phyloP scores from a whole-genome alignment of 2,113 vertebrate genomes.

The Sylvilagus bachmani region DNA sequence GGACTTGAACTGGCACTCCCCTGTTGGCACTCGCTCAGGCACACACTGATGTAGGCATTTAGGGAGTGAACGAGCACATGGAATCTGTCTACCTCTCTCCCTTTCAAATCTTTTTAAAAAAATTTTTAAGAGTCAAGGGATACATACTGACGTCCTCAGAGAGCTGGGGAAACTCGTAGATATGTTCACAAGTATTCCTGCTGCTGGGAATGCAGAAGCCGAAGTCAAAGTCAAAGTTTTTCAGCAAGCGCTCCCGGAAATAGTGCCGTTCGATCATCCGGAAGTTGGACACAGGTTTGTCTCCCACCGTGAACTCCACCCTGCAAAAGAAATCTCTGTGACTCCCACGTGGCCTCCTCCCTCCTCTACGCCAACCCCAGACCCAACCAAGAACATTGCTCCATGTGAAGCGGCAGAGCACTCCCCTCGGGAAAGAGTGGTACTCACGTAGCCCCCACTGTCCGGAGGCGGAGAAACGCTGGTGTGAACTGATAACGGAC shows the following conservation, averaged over 20 bases:
- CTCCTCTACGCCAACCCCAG: neutral
- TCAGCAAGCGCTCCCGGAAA: slow-evolving; percentile 97
- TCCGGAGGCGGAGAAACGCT: slow-evolving; percentile 96
- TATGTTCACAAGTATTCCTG: slow-evolving; percentile 98
- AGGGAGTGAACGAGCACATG: too few species aligned
- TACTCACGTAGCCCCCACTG: slow-evolving; percentile 98
- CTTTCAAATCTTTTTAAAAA: too few species aligned
- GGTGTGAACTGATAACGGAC: slow-evolving; percentile 99
- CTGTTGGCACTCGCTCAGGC: too few species aligned
- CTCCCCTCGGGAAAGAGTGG: neutral
- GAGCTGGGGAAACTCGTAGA: slow-evolving; percentile 99
- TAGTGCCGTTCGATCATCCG: slow-evolving; percentile 99
- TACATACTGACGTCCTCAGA: slow-evolving; percentile 97
- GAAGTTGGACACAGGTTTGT: slow-evolving; percentile 96
- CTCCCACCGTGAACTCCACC: slow-evolving; percentile 98
- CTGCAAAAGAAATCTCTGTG: slow-evolving; percentile 85
- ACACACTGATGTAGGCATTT: too few species aligned
- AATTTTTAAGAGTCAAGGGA: neutral
- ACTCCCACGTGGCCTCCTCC: neutral
- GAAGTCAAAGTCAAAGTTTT: slow-evolving; percentile 99
- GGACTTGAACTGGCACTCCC: too few species aligned
- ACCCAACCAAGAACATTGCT: neutral
- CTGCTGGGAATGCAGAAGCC: slow-evolving; percentile 99
- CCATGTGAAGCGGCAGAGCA: neutral
- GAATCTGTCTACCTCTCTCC: too few species aligned